A percentile compares a stretch with the other conserved stretches of the same genome.
Evolutionary conservation across 2,797 vertebrate species (phyloP).

Genomic region (Centropyge bicolor): DNA sequence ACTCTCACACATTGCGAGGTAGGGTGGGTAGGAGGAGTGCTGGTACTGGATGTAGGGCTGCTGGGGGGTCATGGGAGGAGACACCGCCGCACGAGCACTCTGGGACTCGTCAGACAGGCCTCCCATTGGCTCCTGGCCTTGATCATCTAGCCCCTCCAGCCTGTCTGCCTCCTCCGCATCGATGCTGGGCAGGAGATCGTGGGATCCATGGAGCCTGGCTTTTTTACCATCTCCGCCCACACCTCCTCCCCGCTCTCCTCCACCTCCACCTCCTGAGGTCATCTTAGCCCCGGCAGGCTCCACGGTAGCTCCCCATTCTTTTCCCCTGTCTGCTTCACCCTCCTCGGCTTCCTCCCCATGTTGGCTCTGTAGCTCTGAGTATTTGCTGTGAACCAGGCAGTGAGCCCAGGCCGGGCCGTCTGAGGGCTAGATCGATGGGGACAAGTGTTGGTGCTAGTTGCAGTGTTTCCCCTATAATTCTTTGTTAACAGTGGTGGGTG

Average conservation of each 20-base stretch:
- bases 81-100: slow-evolving; percentile 89
- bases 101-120: slow-evolving; percentile 92
- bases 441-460: slow-evolving; percentile 82
- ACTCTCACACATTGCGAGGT: slow-evolving; percentile 95
- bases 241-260: slow-evolving; percentile 67
- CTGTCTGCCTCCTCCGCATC: slow-evolving; percentile 86
- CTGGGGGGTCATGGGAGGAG: slow-evolving; percentile 94
- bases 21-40: slow-evolving; percentile 91
- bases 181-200: slow-evolving; percentile 75
- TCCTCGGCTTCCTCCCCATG: slow-evolving; percentile 91
- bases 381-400: slow-evolving; percentile 94
- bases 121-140: slow-evolving; percentile 86
- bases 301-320: slow-evolving; percentile 89
- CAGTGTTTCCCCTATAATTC: slow-evolving; percentile 81
- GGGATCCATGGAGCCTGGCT: slow-evolving; percentile 85
- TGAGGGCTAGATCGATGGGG: slow-evolving; percentile 90
- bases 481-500: slow-evolving; percentile 79
- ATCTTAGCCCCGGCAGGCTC: slow-evolving; percentile 83
- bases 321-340: slow-evolving; percentile 91
- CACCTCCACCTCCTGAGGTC: slow-evolving; percentile 79
- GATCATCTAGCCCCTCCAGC: slow-evolving; percentile 90
- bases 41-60: slow-evolving; percentile 98
- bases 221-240: slow-evolving; percentile 87
- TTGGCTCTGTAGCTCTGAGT: slow-evolving; percentile 87
- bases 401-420: slow-evolving; percentile 93